Evolutionary conservation across 2,888 invertebrate genomes (phyloP), one percentile per base, ranked within the genome.

Genomic region (Sarcophaga variegata): DNA sequence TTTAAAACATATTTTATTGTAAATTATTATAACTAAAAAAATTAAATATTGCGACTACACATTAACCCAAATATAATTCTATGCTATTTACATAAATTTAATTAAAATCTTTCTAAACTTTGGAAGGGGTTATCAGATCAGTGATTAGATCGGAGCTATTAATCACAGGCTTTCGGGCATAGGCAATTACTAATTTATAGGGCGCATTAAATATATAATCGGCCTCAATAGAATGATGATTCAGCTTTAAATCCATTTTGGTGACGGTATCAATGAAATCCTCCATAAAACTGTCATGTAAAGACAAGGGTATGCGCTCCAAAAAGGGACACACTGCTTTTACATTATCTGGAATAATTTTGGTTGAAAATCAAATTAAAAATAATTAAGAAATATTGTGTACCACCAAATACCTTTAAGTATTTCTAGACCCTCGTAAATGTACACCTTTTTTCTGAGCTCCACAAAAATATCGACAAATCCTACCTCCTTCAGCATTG

Each of bases 241-340:
- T 47, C 10, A 62, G 64, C 5, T n/a, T 66, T 14, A 94, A 90
- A 62, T 87, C 67, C 0, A 87, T 59, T 69, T 47, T 89, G 6
- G 88, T 85, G 2, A 91, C 90, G 12, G 89, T 94, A 2, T 93
- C 92, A 8, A 95, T 90, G 81, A 95, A 95, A 89, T 96, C 96
- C 25, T 94, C 93, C n/a, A 95, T 93, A 90, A 95, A 97, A 10
- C 95, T 94, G 4, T 95, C 94, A 63, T 95, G 95, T 25, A 95
- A 90, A 1, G 94, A 96, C 96, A 93, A 91, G 0, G 96, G 95
- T 72, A 97, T 95, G 69, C 95, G 94, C 8, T 94, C 93, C 81
- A 95, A 90, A 90, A 96, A 97, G 0, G 97, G 97, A 90, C 96
- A 96, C 4, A 97, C 95, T 0, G 97, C 96, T 85, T 94, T 93